Evolutionary conservation across 2,113 vertebrate genomes (phyloP).

Genomic region (Antigone vipio): DNA sequence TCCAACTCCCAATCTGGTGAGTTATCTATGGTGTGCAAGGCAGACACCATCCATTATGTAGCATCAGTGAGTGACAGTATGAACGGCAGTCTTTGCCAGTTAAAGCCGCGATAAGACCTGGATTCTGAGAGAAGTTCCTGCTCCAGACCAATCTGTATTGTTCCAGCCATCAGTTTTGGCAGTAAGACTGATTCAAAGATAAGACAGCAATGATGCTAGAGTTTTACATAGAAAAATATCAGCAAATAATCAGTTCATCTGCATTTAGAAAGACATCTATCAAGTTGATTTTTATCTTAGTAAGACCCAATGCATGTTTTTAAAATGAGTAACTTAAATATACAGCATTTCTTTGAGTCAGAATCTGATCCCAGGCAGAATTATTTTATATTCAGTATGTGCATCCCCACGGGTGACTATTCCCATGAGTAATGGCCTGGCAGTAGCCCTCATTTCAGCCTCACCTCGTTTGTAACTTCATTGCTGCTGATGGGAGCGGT

Average conservation of each 20-base stretch:
- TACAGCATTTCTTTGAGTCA: background rate
- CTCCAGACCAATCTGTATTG: conserved; percentile 76
- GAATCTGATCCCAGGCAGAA: background rate
- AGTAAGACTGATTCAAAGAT: conserved; percentile 78
- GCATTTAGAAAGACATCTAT: conserved; percentile 82
- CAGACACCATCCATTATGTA: conserved; percentile 78
- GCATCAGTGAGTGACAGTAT: conserved; percentile 73
- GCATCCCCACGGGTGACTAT: background rate
- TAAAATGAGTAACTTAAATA: background rate
- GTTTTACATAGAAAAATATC: conserved; percentile 56
- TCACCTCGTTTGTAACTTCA: background rate
- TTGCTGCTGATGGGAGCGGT: too few species aligned
- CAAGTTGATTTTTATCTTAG: conserved; percentile 34
- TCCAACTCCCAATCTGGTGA: conserved; percentile 53
- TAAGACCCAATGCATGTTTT: background rate
- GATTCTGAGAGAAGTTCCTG: conserved; percentile 61
- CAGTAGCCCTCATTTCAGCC: background rate
- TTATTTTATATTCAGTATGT: background rate
- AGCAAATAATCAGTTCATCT: conserved; percentile 68
- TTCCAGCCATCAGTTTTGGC: conserved; percentile 77
- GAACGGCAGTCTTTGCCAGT: conserved; percentile 83
- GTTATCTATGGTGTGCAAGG: conserved; percentile 86
- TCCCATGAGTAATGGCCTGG: background rate
- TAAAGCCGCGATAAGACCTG: conserved; percentile 75
- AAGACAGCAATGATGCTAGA: conserved; percentile 68